Conservation (phyloP, 2,888 invertebrate species). For the Mechanitis messenoides region DNA sequence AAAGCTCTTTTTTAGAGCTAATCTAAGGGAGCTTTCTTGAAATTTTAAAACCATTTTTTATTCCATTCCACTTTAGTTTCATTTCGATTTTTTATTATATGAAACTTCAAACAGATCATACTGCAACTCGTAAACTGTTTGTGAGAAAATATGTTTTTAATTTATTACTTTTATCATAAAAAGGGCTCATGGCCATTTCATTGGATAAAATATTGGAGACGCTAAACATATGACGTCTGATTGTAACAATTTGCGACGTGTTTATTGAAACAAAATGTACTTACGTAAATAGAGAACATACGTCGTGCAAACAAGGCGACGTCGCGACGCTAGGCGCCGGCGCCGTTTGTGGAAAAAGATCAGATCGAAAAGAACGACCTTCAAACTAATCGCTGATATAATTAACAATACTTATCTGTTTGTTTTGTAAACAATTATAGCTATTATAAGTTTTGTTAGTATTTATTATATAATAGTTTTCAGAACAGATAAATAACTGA, state of each 20-base stretch:
- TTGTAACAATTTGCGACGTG: slow-evolving; percentile 45
- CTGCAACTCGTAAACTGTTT: not conserved
- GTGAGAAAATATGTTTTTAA: not conserved
- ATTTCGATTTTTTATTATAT: too few relatives aligned
- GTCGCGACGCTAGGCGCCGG: slow-evolving; percentile 52
- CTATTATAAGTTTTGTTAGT: too few relatives aligned
- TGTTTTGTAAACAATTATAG: too few relatives aligned
- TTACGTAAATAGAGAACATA: slow-evolving; percentile 67
- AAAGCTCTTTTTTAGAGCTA: not conserved
- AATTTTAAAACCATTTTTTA: too few relatives aligned
- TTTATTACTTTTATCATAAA: slow-evolving; percentile 5
- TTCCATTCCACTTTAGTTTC: too few relatives aligned
- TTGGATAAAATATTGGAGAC: slow-evolving; percentile 19
- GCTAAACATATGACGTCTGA: slow-evolving; percentile 14
- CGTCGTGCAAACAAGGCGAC: slow-evolving; percentile 60
- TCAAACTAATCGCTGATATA: slow-evolving; percentile 12
- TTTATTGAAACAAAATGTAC: slow-evolving; percentile 58
- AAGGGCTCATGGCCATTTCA: slow-evolving; percentile 13
- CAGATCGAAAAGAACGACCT: slow-evolving; percentile 21
- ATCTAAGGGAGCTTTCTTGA: too few relatives aligned
- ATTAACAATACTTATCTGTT: not conserved
- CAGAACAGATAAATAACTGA: too few relatives aligned
- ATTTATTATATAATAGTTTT: too few relatives aligned
- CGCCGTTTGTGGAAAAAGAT: slow-evolving; percentile 26
- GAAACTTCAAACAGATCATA: too few relatives aligned